These are phyloP conservation scores for Zoanthus gigantus DNA, from an alignment of 92 coral and sea anemone species.

Conservation along the genomic window DNA sequence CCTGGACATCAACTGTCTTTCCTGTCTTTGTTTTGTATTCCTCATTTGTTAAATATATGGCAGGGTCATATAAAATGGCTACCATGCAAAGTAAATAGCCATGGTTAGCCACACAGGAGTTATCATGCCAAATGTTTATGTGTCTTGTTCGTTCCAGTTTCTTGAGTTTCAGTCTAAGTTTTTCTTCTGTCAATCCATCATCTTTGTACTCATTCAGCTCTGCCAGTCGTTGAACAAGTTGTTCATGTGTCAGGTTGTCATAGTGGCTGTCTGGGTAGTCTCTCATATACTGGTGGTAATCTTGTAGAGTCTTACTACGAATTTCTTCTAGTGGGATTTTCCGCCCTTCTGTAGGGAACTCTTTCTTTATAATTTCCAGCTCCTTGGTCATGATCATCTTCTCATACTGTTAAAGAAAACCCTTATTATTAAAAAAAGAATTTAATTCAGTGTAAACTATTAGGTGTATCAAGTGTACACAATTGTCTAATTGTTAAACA, in stretches of 20 bases:
- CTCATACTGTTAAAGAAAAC: slow-evolving; percentile 6
- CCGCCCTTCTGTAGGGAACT: slow-evolving; percentile 2
- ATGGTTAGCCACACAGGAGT: slow-evolving; percentile 8
- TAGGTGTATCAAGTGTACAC: background rate
- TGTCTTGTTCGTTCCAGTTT: slow-evolving; percentile 5
- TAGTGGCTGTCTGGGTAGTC: slow-evolving; percentile 1
- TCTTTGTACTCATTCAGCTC: slow-evolving; percentile 7
- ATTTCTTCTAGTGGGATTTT: slow-evolving; percentile 10
- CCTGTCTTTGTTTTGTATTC: background rate
- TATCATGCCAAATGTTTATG: background rate
- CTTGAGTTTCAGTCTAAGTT: background rate
- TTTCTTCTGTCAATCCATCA: background rate
- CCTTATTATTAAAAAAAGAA: background rate
- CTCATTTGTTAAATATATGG: background rate
- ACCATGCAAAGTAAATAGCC: background rate
- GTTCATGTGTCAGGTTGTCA: slow-evolving; percentile 11
- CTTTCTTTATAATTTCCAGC: slow-evolving; percentile 7
- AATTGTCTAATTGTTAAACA: background rate
- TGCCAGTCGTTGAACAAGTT: slow-evolving; percentile 9
- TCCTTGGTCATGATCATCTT: slow-evolving; percentile 11
- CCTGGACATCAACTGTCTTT: background rate
- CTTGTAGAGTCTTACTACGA: background rate
- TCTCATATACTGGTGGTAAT: background rate
- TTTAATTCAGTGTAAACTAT: background rate
- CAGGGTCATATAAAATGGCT: slow-evolving; percentile 8